These are phyloP conservation scores for Drosophila nigrodunni DNA, from an alignment of 1,140 invertebrate species.

Conservation along the genomic window DNA sequence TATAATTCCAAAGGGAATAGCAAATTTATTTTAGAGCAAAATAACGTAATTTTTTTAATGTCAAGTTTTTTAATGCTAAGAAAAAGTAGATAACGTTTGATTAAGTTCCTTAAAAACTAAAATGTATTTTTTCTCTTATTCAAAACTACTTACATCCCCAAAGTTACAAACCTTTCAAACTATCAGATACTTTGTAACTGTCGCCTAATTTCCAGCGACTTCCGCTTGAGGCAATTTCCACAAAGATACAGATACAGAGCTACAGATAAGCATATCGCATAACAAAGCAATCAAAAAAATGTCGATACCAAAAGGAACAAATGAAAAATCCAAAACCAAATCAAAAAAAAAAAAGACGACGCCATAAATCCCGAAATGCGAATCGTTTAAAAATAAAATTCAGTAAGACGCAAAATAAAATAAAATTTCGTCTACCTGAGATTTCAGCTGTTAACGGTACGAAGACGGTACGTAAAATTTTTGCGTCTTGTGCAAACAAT, in stretches of 20 bases:
- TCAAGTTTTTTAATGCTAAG: too few relatives aligned
- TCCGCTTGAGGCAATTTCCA: conserved; percentile 11
- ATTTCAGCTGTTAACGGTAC: conserved; percentile 33
- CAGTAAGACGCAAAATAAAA: conserved; percentile 38
- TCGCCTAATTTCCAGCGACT: not conserved
- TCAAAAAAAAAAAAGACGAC: conserved; percentile 15
- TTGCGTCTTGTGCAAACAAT: conserved; percentile 75
- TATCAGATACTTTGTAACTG: conserved; percentile 1
- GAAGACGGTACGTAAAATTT: conserved; percentile 46
- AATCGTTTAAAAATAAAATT: conserved; percentile 13
- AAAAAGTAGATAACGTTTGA: too few relatives aligned
- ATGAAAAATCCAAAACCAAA: conserved; percentile 13
- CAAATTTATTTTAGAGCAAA: too few relatives aligned
- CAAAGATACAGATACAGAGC: conserved; percentile 4
- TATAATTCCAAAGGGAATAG: too few relatives aligned
- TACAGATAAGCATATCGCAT: conserved; percentile 30
- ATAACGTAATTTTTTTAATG: too few relatives aligned
- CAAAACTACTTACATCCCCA: not conserved
- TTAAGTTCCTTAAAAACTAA: too few relatives aligned
- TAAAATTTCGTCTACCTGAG: conserved; percentile 54
- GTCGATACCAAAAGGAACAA: not conserved
- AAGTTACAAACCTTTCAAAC: not conserved
- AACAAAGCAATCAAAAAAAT: conserved; percentile 33
- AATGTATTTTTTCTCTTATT: not conserved
- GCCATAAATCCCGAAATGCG: not conserved